A percentile compares a stretch with the other conserved stretches of the same genome.
These are phyloP conservation scores for Chanos chanos DNA, from an alignment of 2,797 vertebrate species.

Conservation along the genomic window DNA sequence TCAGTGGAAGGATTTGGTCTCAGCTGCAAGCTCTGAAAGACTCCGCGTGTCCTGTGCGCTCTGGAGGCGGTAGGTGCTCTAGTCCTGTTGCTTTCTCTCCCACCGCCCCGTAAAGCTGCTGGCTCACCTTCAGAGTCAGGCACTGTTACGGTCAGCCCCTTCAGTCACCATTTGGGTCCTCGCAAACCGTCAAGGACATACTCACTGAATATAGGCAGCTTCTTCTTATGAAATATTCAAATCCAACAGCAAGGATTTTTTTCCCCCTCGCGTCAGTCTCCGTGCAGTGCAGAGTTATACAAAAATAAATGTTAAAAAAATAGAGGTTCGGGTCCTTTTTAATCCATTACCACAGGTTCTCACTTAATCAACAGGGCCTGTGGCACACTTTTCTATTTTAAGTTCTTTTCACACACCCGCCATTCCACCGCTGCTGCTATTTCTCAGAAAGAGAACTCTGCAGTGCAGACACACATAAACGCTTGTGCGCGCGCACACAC, in stretches of 20 bases:
- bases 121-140: no score
- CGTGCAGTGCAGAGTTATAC: slow-evolving; percentile 13
- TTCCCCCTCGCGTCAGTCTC: slow-evolving; percentile 2
- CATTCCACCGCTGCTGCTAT: slow-evolving; percentile 13
- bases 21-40: no score
- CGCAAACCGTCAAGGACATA: slow-evolving; percentile 18
- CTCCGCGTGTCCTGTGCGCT: no score
- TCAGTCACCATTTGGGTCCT: background rate
- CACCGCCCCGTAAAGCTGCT: no score
- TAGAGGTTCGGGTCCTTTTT: slow-evolving; percentile 17
- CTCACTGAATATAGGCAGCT: slow-evolving; percentile 17
- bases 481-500: no score
- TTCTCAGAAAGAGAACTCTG: slow-evolving; percentile 14
- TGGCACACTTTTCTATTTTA: background rate
- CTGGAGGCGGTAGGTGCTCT: no score
- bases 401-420: slow-evolving; percentile 6
- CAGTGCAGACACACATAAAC: slow-evolving; percentile 28
- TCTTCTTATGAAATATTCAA: slow-evolving; percentile 38
- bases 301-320: background rate
- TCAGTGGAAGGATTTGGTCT: no score
- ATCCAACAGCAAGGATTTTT: slow-evolving; percentile 1
- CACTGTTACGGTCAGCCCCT: slow-evolving; percentile 10
- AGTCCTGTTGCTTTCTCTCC: no score
- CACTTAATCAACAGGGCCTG: slow-evolving; percentile 16
- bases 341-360: slow-evolving; percentile 45